These are phyloP conservation scores for Ianthella basta DNA, from an alignment of 37 sponge, comb jelly and placozoan genomes.

Conservation along the genomic window DNA sequence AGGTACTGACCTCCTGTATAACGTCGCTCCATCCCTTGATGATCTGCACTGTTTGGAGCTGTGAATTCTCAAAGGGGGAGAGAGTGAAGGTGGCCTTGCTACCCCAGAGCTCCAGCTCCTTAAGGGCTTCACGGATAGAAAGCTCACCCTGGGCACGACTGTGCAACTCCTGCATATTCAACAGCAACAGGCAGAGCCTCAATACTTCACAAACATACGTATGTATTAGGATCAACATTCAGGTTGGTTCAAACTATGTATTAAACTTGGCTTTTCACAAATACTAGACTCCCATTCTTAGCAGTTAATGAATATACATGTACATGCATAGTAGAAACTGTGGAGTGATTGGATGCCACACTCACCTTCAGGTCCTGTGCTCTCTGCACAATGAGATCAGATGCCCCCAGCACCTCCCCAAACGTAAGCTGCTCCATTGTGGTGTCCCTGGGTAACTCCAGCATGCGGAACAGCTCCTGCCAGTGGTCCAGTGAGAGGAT, in stretches of 20 bases:
- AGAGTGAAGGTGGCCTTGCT: slow-evolving; percentile 76
- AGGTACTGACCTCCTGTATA: slow-evolving; percentile 74
- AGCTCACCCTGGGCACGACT: slow-evolving; percentile 97
- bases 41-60: slow-evolving; percentile 58
- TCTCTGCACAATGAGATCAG: slow-evolving; percentile 65
- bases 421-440: slow-evolving; percentile 83
- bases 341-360: too few relatives aligned
- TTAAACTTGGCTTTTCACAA: too few relatives aligned
- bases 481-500: slow-evolving; percentile 94
- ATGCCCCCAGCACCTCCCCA: slow-evolving; percentile 61
- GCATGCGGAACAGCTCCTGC: slow-evolving; percentile 92
- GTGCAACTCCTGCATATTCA: slow-evolving; percentile 56
- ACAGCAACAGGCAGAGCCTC: too few relatives aligned
- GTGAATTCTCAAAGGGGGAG: slow-evolving; percentile 70
- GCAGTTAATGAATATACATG: too few relatives aligned
- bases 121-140: slow-evolving; percentile 94
- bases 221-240: too few relatives aligned
- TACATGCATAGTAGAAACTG: too few relatives aligned
- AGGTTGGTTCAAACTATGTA: too few relatives aligned
- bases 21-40: slow-evolving; percentile 95
- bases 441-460: slow-evolving; percentile 78
- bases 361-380: slow-evolving; percentile 61
- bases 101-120: slow-evolving; percentile 99
- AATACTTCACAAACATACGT: too few relatives aligned
- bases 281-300: too few relatives aligned